These are phyloP conservation scores for Astatotilapia flaviijosephi DNA, from an alignment of 2,113 vertebrate genomes.

Conservation along the genomic window DNA sequence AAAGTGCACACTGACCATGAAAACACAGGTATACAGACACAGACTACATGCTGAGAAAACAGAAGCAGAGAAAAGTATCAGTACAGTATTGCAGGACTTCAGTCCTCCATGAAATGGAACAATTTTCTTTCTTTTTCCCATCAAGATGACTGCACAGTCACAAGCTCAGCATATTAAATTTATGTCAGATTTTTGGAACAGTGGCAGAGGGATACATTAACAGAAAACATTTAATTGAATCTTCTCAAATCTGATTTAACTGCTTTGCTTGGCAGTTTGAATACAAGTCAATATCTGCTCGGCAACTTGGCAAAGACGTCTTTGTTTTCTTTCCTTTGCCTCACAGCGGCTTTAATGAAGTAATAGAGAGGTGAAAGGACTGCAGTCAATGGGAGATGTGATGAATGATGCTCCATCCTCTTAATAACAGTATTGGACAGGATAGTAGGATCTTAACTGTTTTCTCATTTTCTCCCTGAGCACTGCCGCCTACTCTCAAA, in stretches of 20 bases:
- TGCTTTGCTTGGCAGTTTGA: background rate
- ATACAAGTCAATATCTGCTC: conserved; percentile 24
- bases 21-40: background rate
- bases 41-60: background rate
- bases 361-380: conserved; percentile 25
- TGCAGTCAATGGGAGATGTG: background rate
- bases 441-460: background rate
- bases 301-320: conserved; percentile 7
- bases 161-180: conserved; percentile 13
- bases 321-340: background rate
- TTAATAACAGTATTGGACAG: conserved; percentile 11
- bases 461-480: conserved; percentile 4
- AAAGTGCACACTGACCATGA: conserved; percentile 24
- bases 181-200: background rate
- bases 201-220: conserved; percentile 9
- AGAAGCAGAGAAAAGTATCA: background rate
- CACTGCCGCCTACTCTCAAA: conserved; percentile 4
- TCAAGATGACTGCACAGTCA: background rate
- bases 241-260: conserved; percentile 22
- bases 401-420: conserved; percentile 12
- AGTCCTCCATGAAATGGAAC: background rate
- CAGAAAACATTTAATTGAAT: conserved; percentile 30
- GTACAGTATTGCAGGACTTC: background rate
- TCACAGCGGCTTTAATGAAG: background rate
- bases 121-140: background rate